These are phyloP conservation scores for Phycodurus eques DNA, from an alignment of 2,113 vertebrate genomes.

Conservation along the genomic window DNA sequence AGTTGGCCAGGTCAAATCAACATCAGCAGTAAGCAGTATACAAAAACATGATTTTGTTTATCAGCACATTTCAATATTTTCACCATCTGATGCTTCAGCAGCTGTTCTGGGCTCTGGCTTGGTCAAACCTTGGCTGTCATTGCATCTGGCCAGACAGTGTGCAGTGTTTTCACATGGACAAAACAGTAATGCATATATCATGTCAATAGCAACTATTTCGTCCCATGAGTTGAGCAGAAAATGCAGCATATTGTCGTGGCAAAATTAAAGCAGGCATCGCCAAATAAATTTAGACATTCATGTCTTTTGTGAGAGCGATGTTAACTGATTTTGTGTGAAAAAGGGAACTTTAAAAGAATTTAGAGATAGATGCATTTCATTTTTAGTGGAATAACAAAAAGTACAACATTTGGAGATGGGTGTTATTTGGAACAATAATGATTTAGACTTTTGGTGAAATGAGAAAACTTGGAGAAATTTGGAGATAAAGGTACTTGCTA, in stretches of 20 bases:
- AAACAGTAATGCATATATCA: background rate
- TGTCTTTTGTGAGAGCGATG: no score
- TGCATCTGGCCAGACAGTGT: background rate
- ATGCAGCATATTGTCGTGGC: no score
- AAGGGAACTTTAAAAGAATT: no score
- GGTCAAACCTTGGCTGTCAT: background rate
- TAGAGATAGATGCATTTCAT: no score
- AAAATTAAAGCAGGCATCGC: background rate
- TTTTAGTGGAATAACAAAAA: no score
- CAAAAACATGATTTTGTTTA: background rate
- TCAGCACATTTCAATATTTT: slow-evolving; percentile 12
- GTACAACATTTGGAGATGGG: no score
- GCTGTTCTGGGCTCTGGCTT: slow-evolving; percentile 1
- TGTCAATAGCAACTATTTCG: background rate
- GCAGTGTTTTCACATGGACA: background rate
- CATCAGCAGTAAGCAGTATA: background rate
- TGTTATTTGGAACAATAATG: no score
- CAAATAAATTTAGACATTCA: background rate
- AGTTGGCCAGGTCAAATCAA: background rate
- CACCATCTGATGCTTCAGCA: slow-evolving; percentile 8
- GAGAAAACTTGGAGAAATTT: no score
- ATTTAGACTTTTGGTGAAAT: no score
- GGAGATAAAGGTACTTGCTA: no score
- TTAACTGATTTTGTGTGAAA: no score
- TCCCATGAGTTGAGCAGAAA: background rate